Evolutionary conservation across 2,113 vertebrate genomes (phyloP), one percentile per base, ranked within the genome.

Genomic region (Notiomystis cincta): DNA sequence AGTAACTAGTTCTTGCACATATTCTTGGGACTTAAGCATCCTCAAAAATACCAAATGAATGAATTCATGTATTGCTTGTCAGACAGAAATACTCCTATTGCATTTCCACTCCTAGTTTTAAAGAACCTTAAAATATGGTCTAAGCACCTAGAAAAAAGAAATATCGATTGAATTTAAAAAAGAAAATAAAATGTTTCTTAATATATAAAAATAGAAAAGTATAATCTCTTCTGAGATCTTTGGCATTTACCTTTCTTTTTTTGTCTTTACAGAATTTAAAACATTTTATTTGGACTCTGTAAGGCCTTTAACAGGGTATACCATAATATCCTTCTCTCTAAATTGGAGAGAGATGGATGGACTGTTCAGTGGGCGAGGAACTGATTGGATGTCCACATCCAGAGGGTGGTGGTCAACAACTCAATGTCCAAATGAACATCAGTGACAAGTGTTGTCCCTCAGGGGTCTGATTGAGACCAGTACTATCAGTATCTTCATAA

Each of bases 391-490:
- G n/a, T 33, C 45, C 50, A 20, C 57, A 66, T 56, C 13, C 51
- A 60, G 57, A 77, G 70, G 5, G 7, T 33, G 30, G 30, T 24
- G n/a, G 37, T 45, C 35, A 61, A n/a, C 5, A 15, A 16, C 25
- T 70, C 38, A 25, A 30, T 58, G 30, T 71, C 45, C 51, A 82
- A 38, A n/a, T 23, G 35, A 51, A n/a, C 8, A 45, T 50, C 0
- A 13, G 47, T 30, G 24, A 66, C 15, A 50, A 72, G 19, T 19
- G 16, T 8, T 45, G 48, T 57, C 61, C 31, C 37, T 35, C 24
- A 35, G 7, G 9, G 6, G 24, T 31, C 48, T 24, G 2, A 40
- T 0, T 11, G 44, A 54, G 14, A 64, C 15, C 13, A 56, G 1
- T 18, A 27, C 15, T 45, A 15, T 24, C 19, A 10, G 5, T 37